Base-by-base conservation (phyloP, 2,113 vertebrate genomes). In the Pseudopodoces humilis region DNA sequence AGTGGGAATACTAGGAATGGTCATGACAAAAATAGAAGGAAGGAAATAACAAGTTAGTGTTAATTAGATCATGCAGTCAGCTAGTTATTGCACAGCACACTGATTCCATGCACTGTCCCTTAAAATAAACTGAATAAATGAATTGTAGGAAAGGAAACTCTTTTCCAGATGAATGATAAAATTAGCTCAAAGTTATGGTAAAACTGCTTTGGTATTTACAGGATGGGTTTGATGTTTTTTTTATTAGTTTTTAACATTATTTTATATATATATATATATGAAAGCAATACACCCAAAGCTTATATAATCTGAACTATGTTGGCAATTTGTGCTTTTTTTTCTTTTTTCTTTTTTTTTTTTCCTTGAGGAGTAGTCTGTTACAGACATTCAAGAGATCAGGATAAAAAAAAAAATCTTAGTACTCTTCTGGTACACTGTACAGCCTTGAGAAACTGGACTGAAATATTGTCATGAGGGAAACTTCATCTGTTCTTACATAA, bases 1-100 rank as follows among this genome's bases (percentile, higher is more conserved):
- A 21, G 18, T 78, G 15, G 41, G 90, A 87, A 84, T 11, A 44
- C 2, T 43, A 71, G 27, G 11, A 68, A 53, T 20, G 20, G 47
- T 9, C 19, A 47, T 31, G 35, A 84, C 13, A 72, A 62, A 88
- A 84, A 46, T 5, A 83, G 18, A 86, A 80, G 35, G 24, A 86
- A 47, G 9, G 41, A 89, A 84, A 88, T 53, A 90, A 41, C 17
- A 69, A 84, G 7, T 24, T 52, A 65, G 6, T n/a, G 20, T 46
- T 86, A 92, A 90, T 80, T 83, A 90, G 90, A 83, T 77, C 33
- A 35, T 55, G 27, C 43, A 81, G 50, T 83, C 52, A 65, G 67
- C 23, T 77, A 52, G 21, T 58, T 92, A 63, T 39, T 69, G 47
- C 22, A 63, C 23, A 59, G 15, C 22, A 65, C 10, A 35, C 31